These are phyloP conservation scores for cat (Felis catus) DNA, from an alignment of 2,113 vertebrate genomes.

Conservation along the genomic window DNA sequence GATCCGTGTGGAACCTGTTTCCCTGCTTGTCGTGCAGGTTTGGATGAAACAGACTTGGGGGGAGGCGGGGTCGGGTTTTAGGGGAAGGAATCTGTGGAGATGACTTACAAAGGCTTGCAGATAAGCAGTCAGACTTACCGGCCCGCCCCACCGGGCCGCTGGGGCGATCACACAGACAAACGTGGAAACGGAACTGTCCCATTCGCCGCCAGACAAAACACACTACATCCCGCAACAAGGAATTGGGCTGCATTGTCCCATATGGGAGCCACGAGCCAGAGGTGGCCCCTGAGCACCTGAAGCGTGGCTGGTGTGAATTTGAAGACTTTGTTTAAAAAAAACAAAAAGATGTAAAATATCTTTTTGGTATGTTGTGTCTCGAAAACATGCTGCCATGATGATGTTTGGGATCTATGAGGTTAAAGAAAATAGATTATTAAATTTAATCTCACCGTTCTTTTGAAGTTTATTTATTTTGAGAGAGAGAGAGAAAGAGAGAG, in stretches of 20 bases:
- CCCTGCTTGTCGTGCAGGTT: constrained; percentile 69
- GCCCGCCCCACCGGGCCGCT: neutral
- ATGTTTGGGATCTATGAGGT: neutral
- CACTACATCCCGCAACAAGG: fast-evolving
- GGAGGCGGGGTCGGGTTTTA: neutral
- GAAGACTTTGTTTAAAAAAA: neutral
- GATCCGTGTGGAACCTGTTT: constrained; percentile 69
- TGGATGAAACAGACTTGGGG: constrained; percentile 68
- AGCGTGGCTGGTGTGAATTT: neutral
- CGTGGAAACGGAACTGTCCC: neutral
- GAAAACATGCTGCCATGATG: neutral
- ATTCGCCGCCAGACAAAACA: neutral
- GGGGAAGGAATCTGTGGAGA: neutral
- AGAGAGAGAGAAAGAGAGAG: too few species aligned
- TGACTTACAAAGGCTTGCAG: neutral
- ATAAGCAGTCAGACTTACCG: neutral
- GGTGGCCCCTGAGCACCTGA: neutral
- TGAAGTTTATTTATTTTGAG: too few species aligned
- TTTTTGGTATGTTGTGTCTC: neutral
- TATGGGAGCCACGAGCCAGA: neutral
- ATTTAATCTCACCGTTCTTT: neutral
- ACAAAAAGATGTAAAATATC: neutral
- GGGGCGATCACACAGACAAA: neutral
- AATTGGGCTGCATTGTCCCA: neutral
- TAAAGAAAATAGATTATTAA: neutral